These are phyloP conservation scores for Channa maculata DNA, from an alignment of 2,113 vertebrate genomes.

Conservation along the genomic window DNA sequence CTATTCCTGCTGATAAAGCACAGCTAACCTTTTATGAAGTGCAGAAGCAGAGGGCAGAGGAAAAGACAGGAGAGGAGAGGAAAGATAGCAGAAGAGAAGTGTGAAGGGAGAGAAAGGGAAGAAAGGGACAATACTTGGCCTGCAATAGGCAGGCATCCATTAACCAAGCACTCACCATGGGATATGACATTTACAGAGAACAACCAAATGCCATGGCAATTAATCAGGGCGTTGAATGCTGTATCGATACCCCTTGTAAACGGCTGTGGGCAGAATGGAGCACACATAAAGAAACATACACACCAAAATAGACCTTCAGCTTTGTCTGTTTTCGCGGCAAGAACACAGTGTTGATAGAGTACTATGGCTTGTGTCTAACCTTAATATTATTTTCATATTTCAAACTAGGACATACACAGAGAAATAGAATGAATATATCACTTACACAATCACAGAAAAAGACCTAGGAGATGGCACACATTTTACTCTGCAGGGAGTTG, in stretches of 20 bases:
- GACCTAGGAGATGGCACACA: conserved; percentile 60
- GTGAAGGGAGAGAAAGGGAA: conserved; percentile 9
- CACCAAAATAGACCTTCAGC: conserved; percentile 5
- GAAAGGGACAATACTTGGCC: conserved; percentile 23
- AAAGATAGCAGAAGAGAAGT: conserved; percentile 16
- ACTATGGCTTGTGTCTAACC: conserved; percentile 39
- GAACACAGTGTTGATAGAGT: conserved; percentile 19
- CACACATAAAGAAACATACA: background rate
- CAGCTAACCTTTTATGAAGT: conserved; percentile 57
- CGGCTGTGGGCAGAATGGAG: conserved; percentile 11
- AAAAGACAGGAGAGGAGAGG: conserved; percentile 1
- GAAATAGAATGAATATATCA: conserved; percentile 67
- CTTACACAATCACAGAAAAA: conserved; percentile 56
- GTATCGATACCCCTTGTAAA: conserved; percentile 67
- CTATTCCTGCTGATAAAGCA: conserved; percentile 59
- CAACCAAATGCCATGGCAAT: conserved; percentile 81
- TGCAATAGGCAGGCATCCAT: conserved; percentile 66
- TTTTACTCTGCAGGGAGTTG: conserved; percentile 70
- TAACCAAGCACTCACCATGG: conserved; percentile 70
- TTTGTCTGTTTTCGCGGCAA: conserved; percentile 21
- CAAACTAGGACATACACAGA: conserved; percentile 57
- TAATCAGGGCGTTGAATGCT: conserved; percentile 76
- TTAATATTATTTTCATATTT: conserved; percentile 50
- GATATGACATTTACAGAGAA: conserved; percentile 75
- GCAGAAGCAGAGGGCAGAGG: conserved; percentile 5